Evolutionary conservation across 2,888 invertebrate genomes (phyloP), one percentile per base, ranked within the genome.

Genomic region (Pomacea canaliculata): DNA sequence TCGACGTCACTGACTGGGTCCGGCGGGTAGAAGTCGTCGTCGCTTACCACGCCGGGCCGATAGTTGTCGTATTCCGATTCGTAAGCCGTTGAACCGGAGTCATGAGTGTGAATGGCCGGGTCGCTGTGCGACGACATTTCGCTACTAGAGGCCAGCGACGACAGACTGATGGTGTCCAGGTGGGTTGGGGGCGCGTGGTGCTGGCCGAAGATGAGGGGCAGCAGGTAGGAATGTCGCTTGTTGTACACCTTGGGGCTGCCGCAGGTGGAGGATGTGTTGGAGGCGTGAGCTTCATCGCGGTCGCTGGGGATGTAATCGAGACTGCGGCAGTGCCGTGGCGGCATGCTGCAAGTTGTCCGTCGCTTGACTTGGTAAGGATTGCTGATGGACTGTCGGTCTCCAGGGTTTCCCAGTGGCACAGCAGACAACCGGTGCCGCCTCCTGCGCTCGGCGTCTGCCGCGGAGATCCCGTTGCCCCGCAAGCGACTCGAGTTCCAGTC

Each of bases 61-160:
- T 93, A 93, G 87, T 93, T 94, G 89, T 94, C 94, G 87, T 94
- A 94, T 86, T 94, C 94, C 9, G 94, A 94, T 88, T 96, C 95
- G 91, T 96, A 96, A 84, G 96, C 94, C 73, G 86, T 84, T 16
- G 90, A 90, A 5, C 88, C 85, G 1, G 86, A 87, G 76, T 90
- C 89, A 49, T 74, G 74, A 60, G 85, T 83, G 79, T 89, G 89
- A n/a, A 90, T 77, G 18, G 86, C 85, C 2, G 89, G 87, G 77
- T 90, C 90, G 77, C 89, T 89, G 48, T 85, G 82, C 5, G 90
- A 90, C 3, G 37, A 56, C 86, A 90, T 88, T 79, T 90, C 90
- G 78, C 90, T 90, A 77, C 89, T 86, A 72, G 88, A 87, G 23
- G 87, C 88, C 3, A 90, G 83, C 1, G 89, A 89, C 0, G 89